A percentile compares a stretch with the other conserved stretches of the same genome.
Conservation (phyloP, 2,888 invertebrate species). For the Pantelozetes paolii region DNA sequence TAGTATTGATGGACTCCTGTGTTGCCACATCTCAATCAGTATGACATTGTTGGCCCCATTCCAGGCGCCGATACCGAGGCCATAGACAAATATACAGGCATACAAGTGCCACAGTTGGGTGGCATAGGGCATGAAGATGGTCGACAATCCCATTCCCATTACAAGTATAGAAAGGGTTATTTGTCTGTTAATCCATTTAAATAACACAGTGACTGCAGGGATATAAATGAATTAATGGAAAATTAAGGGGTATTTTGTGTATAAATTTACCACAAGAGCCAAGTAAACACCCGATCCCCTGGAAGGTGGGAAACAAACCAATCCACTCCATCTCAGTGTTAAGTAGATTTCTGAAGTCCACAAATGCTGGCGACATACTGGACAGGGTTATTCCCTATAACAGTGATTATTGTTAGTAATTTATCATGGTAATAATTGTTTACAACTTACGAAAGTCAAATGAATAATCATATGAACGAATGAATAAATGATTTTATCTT, state of each 20-base stretch:
- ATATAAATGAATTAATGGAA: no score
- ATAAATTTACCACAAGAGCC: not conserved
- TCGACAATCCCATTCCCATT: not conserved
- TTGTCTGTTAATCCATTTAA: conserved; percentile 24
- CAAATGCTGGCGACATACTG: conserved; percentile 9
- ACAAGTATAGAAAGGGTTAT: not conserved
- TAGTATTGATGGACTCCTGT: conserved; percentile 31
- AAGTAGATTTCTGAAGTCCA: not conserved
- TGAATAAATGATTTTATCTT: not conserved
- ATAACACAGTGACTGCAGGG: no score
- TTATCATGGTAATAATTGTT: not conserved
- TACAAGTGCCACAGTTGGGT: not conserved
- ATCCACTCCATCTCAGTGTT: not conserved
- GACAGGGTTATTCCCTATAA: not conserved
- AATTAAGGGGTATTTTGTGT: no score
- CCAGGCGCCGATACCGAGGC: conserved; percentile 36
- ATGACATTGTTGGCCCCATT: conserved; percentile 34
- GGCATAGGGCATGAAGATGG: conserved; percentile 4
- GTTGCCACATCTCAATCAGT: conserved; percentile 41
- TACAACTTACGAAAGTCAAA: not conserved
- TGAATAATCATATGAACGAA: not conserved
- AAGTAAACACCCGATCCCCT: not conserved
- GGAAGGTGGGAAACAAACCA: not conserved
- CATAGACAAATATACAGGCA: conserved; percentile 14
- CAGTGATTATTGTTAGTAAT: no score